Conservation (phyloP, 2,113 vertebrate species). For the Cyprinodon brontotheroides region DNA sequence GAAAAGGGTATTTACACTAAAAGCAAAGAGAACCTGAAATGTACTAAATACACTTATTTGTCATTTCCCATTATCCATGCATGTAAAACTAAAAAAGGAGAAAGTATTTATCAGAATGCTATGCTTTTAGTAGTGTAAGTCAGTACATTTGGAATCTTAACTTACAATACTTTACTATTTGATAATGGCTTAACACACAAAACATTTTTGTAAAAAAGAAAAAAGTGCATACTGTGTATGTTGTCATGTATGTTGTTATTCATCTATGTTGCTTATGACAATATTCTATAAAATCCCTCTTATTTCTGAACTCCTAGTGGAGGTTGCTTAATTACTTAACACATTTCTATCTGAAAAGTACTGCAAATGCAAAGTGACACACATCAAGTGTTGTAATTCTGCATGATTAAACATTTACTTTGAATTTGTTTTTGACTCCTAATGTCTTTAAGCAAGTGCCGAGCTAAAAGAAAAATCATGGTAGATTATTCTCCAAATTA, state of each 20-base stretch:
- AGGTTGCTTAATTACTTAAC: not conserved
- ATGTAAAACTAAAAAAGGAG: not conserved
- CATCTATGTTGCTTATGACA: not conserved
- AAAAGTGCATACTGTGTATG: not conserved
- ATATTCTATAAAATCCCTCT: not conserved
- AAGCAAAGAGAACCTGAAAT: conserved; percentile 19
- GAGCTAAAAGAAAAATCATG: not conserved
- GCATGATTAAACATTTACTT: conserved; percentile 1
- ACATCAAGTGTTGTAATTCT: not conserved
- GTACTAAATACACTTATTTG: not conserved
- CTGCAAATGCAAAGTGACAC: not conserved
- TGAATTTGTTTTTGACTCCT: not conserved
- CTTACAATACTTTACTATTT: not conserved
- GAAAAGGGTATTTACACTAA: conserved; percentile 13
- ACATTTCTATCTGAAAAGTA: not conserved
- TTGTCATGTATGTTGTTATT: not conserved
- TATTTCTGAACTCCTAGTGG: not conserved
- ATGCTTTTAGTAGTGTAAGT: not conserved
- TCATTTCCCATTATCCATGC: conserved; percentile 5
- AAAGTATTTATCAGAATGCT: not conserved
- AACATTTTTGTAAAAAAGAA: not conserved
- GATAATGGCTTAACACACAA: not conserved
- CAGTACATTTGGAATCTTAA: not conserved
- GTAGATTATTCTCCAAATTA: not conserved
- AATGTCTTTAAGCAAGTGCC: not conserved